Evolutionary conservation across 2,113 vertebrate genomes (phyloP).

Genomic region (Chaenogobius annularis): DNA sequence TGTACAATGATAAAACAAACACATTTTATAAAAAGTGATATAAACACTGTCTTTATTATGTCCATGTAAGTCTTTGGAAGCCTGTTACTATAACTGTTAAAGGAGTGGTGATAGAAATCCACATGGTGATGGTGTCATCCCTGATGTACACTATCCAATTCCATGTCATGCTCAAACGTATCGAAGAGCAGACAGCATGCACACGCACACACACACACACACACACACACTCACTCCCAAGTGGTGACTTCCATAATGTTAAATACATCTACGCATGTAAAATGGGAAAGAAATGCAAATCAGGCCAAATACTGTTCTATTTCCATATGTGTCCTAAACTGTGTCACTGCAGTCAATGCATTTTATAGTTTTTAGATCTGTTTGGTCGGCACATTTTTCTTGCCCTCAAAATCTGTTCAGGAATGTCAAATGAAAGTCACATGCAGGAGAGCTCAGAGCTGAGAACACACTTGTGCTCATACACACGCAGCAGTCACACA

Average conservation of each 20-base stretch:
- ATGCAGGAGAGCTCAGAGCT: constrained; percentile 60
- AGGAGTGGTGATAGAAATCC: constrained; percentile 33
- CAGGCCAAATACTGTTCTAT: constrained; percentile 14
- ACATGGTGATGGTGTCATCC: constrained; percentile 35
- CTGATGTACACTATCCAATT: constrained; percentile 41
- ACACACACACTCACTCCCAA: constrained; percentile 9
- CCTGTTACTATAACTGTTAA: constrained; percentile 48
- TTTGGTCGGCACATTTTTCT: constrained; percentile 41
- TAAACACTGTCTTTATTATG: constrained; percentile 54
- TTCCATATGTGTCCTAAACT: constrained; percentile 15
- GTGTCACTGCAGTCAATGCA: constrained; percentile 17
- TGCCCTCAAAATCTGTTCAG: constrained; percentile 12
- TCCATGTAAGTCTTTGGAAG: constrained; percentile 69
- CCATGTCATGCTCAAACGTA: constrained; percentile 41
- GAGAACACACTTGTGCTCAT: background rate
- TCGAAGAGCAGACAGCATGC: background rate
- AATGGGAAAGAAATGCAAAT: constrained; percentile 18
- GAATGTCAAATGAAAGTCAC: constrained; percentile 14
- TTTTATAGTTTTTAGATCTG: constrained; percentile 20
- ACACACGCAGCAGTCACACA: background rate
- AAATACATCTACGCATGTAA: constrained; percentile 13
- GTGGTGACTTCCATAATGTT: constrained; percentile 20
- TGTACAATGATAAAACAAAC: constrained; percentile 62
- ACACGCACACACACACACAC: constrained; percentile 25
- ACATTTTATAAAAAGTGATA: constrained; percentile 68